A percentile compares a stretch with the other conserved stretches of the same genome.
phyloP scores from a whole-genome alignment of 30 jellyfish, hydroid and myxozoan genomes.

The Hydra vulgaris region DNA sequence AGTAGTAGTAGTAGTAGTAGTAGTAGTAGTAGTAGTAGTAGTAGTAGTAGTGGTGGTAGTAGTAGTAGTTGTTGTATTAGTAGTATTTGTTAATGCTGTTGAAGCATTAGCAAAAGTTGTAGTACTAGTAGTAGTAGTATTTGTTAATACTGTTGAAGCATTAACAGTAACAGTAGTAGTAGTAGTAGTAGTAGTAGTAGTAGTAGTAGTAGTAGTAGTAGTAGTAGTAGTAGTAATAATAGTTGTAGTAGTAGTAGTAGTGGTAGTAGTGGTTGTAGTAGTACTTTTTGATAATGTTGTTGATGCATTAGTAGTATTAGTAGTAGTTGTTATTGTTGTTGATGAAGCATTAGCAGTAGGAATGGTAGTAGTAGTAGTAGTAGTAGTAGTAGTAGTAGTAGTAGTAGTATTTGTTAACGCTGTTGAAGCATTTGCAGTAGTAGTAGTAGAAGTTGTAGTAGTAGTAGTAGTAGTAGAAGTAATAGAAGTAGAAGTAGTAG shows the following conservation, averaged over 20 bases:
- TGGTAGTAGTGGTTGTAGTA: slow-evolving; percentile 3
- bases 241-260: neutral
- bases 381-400: slow-evolving; percentile 6
- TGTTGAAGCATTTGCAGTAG: neutral
- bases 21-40: slow-evolving; percentile 11
- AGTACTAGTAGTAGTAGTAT: slow-evolving; percentile 9
- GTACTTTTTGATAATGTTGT: neutral
- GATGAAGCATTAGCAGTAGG: neutral
- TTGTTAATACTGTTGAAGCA: neutral
- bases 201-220: slow-evolving; percentile 2
- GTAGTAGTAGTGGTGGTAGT: slow-evolving; percentile 4
- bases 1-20: slow-evolving; percentile 2
- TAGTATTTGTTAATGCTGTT: neutral
- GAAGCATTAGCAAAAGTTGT: neutral
- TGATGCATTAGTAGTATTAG: neutral
- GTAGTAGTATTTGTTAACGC: neutral
- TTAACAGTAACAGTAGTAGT: neutral
- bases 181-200: slow-evolving; percentile 10
- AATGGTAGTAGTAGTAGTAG: slow-evolving; percentile 7
- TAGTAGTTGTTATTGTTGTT: neutral
- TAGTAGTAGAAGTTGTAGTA: neutral
- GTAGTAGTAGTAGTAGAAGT: neutral
- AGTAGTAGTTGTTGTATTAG: neutral
- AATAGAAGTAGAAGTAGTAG: neutral
- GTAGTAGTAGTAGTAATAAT: neutral